Conservation (phyloP, 37 sponge, comb jelly and placozoan genomes). For the Corticium candelabrum region DNA sequence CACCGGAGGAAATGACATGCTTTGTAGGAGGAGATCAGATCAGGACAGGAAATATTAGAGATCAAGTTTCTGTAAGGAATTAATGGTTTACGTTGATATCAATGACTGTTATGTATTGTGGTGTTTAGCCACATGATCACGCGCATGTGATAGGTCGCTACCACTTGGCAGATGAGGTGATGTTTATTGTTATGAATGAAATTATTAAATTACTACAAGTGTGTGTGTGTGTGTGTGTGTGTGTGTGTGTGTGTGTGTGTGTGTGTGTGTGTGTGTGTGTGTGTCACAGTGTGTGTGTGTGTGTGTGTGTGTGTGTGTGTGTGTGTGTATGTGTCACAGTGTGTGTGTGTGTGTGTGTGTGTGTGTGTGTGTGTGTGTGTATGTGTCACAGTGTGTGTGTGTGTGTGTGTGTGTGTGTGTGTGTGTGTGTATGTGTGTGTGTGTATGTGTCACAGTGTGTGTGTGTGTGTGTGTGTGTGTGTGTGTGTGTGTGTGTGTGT, state of each 20-base stretch:
- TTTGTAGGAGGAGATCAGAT: constrained; percentile 82
- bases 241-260: constrained; percentile 1
- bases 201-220: not conserved
- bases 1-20: constrained; percentile 70
- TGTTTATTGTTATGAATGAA: not conserved
- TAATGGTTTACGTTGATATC: not conserved
- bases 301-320: constrained; percentile 5
- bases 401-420: too few relatives aligned
- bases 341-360: not conserved
- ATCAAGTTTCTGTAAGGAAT: constrained; percentile 66
- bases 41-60: constrained; percentile 49
- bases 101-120: too few relatives aligned
- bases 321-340: too few relatives aligned
- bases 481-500: too few relatives aligned
- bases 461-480: too few relatives aligned
- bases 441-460: too few relatives aligned
- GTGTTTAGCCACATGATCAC: constrained; percentile 81
- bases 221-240: constrained; percentile 5
- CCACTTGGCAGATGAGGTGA: constrained; percentile 55
- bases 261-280: constrained; percentile 5
- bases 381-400: too few relatives aligned
- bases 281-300: not conserved
- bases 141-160: constrained; percentile 47
- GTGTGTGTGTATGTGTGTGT: not conserved
- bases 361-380: not conserved